phyloP scores from a whole-genome alignment of 2,888 invertebrate genomes.

The Teinopalpus imperialis region DNA sequence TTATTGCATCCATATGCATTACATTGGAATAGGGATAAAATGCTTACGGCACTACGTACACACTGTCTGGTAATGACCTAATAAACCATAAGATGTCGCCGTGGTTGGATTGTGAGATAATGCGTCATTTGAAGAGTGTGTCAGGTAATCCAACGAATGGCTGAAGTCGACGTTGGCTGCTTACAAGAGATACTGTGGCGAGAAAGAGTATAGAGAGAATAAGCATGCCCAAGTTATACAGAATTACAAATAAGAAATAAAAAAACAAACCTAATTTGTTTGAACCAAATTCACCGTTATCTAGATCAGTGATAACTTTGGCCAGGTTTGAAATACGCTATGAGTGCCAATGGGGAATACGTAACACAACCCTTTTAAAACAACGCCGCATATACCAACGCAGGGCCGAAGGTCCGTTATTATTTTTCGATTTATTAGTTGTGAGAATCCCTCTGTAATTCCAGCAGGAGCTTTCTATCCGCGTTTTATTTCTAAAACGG shows the following conservation, averaged over 20 bases:
- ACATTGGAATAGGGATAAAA: too few species aligned
- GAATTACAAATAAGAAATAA: neutral
- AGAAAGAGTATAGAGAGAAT: too few species aligned
- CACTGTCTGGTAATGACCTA: too few species aligned
- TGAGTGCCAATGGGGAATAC: conserved; percentile 24
- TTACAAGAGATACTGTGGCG: too few species aligned
- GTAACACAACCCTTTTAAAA: conserved; percentile 30
- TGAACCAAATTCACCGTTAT: conserved; percentile 16
- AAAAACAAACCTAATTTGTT: conserved; percentile 5
- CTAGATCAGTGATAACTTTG: conserved; percentile 15
- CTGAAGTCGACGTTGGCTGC: too few species aligned
- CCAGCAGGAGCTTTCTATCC: conserved; percentile 63
- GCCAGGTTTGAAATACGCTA: conserved; percentile 13
- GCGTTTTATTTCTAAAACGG: conserved; percentile 76
- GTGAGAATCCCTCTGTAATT: conserved; percentile 56
- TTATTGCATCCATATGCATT: too few species aligned
- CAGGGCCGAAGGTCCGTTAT: conserved; percentile 50
- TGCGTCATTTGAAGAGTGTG: too few species aligned
- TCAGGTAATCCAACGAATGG: too few species aligned
- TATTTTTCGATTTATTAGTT: conserved; percentile 79
- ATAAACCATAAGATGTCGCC: too few species aligned
- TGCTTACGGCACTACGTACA: too few species aligned
- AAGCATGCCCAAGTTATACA: too few species aligned
- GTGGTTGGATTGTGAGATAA: too few species aligned
- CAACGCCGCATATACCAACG: conserved; percentile 28